These are phyloP conservation scores for Empidonax alnorum DNA, from an alignment of 2,113 vertebrate genomes.

Conservation along the genomic window DNA sequence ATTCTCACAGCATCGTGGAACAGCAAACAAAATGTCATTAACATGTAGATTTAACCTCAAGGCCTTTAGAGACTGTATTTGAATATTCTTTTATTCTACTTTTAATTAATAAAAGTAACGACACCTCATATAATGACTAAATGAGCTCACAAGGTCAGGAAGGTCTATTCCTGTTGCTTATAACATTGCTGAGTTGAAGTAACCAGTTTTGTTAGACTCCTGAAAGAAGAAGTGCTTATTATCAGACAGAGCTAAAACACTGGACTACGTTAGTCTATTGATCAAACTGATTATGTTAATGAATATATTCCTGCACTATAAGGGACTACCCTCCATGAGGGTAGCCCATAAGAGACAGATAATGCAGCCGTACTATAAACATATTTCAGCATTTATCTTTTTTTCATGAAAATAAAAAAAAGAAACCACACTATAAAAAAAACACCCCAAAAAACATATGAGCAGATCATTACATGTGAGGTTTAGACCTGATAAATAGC, in stretches of 20 bases:
- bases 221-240: not conserved
- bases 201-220: not conserved
- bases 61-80: conserved; percentile 13
- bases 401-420: not conserved
- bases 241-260: not conserved
- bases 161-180: not conserved
- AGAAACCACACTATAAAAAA: not conserved
- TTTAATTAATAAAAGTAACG: conserved; percentile 26
- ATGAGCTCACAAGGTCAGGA: not conserved
- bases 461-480: not conserved
- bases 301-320: not conserved
- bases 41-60: not conserved
- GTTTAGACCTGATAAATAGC: conserved; percentile 1
- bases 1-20: not conserved
- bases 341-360: not conserved
- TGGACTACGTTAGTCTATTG: not conserved
- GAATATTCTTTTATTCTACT: not conserved
- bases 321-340: not conserved
- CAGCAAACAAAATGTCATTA: conserved; percentile 35
- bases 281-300: not conserved
- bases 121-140: not conserved
- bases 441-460: not conserved
- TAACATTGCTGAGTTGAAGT: not conserved
- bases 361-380: not conserved
- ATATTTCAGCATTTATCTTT: not conserved